phyloP scores from a whole-genome alignment of 2,888 invertebrate genomes.

The Hofmannophila pseudospretella region DNA sequence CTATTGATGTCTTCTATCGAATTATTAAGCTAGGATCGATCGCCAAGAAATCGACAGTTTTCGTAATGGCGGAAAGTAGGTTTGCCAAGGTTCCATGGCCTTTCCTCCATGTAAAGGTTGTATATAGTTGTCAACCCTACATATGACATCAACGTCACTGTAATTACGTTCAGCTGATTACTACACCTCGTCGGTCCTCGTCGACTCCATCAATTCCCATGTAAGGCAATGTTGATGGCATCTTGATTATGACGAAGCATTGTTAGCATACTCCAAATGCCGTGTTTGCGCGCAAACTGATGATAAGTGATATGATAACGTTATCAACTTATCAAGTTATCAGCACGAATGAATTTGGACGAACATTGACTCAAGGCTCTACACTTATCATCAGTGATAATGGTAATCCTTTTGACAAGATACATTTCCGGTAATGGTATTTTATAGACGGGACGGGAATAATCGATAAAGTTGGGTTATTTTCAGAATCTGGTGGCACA shows the following conservation, averaged over 20 bases:
- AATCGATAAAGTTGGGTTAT: no score
- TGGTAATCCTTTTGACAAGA: conserved; percentile 48
- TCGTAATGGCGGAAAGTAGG: no score
- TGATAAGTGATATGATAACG: no score
- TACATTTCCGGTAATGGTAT: conserved; percentile 26
- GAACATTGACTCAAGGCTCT: conserved; percentile 65
- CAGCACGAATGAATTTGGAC: conserved; percentile 59
- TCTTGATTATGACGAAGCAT: conserved; percentile 56
- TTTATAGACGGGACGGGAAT: no score
- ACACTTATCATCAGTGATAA: conserved; percentile 41
- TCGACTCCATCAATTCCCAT: conserved; percentile 7
- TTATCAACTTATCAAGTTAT: no score
- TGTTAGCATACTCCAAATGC: conserved; percentile 70
- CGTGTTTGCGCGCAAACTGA: conserved; percentile 55
- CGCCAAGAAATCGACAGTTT: no score
- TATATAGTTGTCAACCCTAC: not conserved
- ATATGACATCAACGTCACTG: not conserved
- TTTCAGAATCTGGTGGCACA: no score
- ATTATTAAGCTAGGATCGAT: no score
- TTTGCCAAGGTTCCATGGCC: no score
- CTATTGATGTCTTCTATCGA: no score
- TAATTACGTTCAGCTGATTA: not conserved
- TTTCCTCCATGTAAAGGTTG: no score
- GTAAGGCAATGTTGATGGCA: conserved; percentile 32
- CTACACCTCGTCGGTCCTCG: not conserved